Base-by-base conservation (phyloP, 2,113 vertebrate genomes). In the Nematolebias whitei region DNA sequence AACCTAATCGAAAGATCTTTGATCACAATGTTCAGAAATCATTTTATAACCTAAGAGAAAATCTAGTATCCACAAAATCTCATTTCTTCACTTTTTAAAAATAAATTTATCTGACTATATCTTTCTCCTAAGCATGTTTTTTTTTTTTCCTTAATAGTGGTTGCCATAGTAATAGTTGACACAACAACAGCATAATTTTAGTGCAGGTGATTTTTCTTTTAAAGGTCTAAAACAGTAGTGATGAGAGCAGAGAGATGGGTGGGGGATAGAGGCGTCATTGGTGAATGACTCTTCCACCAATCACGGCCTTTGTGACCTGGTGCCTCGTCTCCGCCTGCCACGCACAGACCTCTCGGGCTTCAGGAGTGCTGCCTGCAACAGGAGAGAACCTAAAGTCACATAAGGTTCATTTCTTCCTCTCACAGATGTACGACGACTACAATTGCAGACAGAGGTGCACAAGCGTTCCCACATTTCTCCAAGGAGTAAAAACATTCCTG, bases 261-360 rank as follows among this genome's bases (percentile, higher is more conserved):
- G 63, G 68, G 63, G 64, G 18, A 41, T 39, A 45, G 74, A 79
- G 70, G 68, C 39, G 49, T 64, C 50, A 76, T 69, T 59, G 80
- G 52, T 76, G 67, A 66, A 76, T 47, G 57, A 69, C 61, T 77
- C 56, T 35, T 71, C 68, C 68, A 82, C 79, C 74, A 68, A 68
- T 89, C 84, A 89, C 85, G 89, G 90, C 73, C 89, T 85, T 68
- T 89, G 90, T 68, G 89, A 93, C 82, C 93, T 85, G 70, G 91
- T 75, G 49, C 92, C 90, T 66, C 92, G 85, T 35, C 93, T 88
- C 83, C 93, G 89, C 76, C 91, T 89, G 69, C 92, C 92, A 16
- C 91, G 88, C 50, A 86, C 82, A 0, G 91, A 87, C 58, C 91
- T 84, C 55, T 89, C 87, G 2, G 89, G 87, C 80, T 92, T 92